A percentile compares a stretch with the other conserved stretches of the same genome.
Conservation (phyloP, 2,113 vertebrate genomes). For the Chloropsis hardwickii region DNA sequence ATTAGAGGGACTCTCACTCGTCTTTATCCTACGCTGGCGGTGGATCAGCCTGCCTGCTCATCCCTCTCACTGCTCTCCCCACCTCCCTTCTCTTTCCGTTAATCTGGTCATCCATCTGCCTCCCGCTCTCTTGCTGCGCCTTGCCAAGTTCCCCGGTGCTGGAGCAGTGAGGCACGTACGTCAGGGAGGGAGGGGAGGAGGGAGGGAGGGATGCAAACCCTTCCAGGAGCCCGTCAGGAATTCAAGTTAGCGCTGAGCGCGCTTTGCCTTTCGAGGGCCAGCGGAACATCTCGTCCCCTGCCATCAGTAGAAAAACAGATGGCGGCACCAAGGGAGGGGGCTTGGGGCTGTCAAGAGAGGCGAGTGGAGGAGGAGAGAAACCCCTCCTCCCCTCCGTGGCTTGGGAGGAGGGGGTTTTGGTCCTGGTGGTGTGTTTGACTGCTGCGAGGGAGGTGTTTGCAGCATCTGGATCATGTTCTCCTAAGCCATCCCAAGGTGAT, state of each 20-base stretch:
- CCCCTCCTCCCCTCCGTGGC: rapidly evolving
- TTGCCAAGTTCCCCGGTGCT: constrained; percentile 40
- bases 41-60: neutral
- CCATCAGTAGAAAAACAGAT: constrained; percentile 75
- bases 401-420: neutral
- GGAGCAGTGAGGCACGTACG: constrained; percentile 14
- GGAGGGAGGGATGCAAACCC: constrained; percentile 29
- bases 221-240: constrained; percentile 49
- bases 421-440: neutral
- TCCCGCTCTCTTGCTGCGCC: neutral
- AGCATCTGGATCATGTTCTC: neutral
- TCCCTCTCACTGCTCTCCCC: neutral
- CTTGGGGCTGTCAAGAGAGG: constrained; percentile 1
- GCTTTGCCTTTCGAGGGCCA: constrained; percentile 3
- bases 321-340: neutral
- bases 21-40: neutral
- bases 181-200: neutral
- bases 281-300: constrained; percentile 64
- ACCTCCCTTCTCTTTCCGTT: neutral
- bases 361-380: neutral
- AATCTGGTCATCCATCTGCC: constrained; percentile 34
- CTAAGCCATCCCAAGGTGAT: neutral
- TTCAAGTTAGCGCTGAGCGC: neutral
- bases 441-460: neutral
- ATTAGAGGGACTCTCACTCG: neutral